phyloP scores from a whole-genome alignment of 2,797 vertebrate species.

The Microctenopoma lineatum region DNA sequence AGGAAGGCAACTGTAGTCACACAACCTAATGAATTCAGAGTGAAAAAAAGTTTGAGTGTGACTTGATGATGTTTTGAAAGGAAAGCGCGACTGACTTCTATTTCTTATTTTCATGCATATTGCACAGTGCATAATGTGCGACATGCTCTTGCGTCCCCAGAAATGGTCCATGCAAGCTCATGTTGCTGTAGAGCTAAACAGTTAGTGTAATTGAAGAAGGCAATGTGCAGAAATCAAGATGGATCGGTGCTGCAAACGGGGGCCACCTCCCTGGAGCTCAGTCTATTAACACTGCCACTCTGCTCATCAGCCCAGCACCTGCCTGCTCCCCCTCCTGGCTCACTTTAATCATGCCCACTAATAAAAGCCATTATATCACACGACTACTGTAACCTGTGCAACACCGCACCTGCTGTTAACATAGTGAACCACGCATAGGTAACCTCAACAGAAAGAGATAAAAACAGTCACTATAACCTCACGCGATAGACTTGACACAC shows the following conservation, averaged over 20 bases:
- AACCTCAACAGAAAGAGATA: conserved; percentile 24
- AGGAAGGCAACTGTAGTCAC: conserved; percentile 43
- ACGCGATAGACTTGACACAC: conserved; percentile 34
- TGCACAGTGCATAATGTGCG: conserved; percentile 38
- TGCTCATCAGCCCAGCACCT: conserved; percentile 85
- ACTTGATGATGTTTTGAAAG: conserved; percentile 39
- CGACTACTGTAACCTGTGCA: conserved; percentile 70
- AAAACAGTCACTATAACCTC: conserved; percentile 34
- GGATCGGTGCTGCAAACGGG: conserved; percentile 77
- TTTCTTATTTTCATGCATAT: conserved; percentile 58
- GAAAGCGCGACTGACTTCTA: conserved; percentile 20
- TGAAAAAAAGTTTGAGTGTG: conserved; percentile 24
- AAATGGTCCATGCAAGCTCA: conserved; percentile 37
- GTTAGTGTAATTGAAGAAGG: conserved; percentile 84
- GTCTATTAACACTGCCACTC: conserved; percentile 86
- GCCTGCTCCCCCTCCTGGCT: conserved; percentile 73
- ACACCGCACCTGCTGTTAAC: conserved; percentile 69
- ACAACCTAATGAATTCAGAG: conserved; percentile 40
- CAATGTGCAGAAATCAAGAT: conserved; percentile 85
- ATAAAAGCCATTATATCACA: conserved; percentile 83
- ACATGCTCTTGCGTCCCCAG: conserved; percentile 29
- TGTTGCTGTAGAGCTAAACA: conserved; percentile 73
- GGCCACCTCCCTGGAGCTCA: conserved; percentile 81
- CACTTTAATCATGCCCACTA: conserved; percentile 82
- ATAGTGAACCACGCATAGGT: conserved; percentile 37